Conservation (phyloP, 2,113 vertebrate genomes). For the Festucalex cinctus region DNA sequence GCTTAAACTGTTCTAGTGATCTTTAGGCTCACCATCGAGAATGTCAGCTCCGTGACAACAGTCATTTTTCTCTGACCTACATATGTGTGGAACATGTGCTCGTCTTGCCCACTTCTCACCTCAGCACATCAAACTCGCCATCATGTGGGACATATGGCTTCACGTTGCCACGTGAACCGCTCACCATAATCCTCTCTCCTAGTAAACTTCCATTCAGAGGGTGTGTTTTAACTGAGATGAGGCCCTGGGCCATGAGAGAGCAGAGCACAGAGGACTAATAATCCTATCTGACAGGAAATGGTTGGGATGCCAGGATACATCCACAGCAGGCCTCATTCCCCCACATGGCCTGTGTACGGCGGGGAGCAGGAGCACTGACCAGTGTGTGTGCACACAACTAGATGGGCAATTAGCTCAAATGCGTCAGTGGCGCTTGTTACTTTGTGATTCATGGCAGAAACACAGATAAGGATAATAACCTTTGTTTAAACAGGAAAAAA, state of each 20-base stretch:
- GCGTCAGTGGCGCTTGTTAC: conserved; percentile 59
- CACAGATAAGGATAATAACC: conserved; percentile 40
- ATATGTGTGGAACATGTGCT: conserved; percentile 28
- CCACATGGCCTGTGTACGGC: conserved; percentile 66
- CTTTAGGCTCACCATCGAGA: background rate
- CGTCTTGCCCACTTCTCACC: background rate
- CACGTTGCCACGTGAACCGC: conserved; percentile 30
- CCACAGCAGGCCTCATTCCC: conserved; percentile 83
- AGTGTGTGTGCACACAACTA: conserved; percentile 11
- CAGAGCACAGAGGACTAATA: conserved; percentile 83
- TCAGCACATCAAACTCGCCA: background rate
- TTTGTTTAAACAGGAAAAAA: conserved; percentile 42
- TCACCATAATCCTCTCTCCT: conserved; percentile 25
- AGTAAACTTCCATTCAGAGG: conserved; percentile 78
- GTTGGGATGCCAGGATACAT: conserved; percentile 92
- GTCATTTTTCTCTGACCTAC: conserved; percentile 19
- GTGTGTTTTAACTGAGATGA: conserved; percentile 83
- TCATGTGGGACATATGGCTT: conserved; percentile 17
- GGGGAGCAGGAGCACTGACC: conserved; percentile 40
- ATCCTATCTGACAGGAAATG: conserved; percentile 95
- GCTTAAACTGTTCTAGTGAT: background rate
- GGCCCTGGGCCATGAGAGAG: conserved; percentile 83
- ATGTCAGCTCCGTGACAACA: background rate
- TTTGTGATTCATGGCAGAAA: conserved; percentile 46
- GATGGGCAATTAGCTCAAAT: conserved; percentile 57